phyloP scores from a whole-genome alignment of 2,797 vertebrate genomes.

The Gymnoscopelus braueri region DNA sequence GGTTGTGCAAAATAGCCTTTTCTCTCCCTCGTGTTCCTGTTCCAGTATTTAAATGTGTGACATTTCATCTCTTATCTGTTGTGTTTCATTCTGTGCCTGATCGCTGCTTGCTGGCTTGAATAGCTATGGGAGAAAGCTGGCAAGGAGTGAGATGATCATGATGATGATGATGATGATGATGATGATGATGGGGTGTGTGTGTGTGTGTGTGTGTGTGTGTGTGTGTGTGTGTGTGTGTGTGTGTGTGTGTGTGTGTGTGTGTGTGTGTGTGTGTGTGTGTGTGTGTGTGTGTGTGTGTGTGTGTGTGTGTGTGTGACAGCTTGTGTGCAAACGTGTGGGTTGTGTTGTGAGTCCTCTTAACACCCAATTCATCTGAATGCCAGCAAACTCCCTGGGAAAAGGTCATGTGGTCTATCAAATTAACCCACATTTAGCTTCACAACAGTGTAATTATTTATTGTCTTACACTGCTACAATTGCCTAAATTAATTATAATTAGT shows the following conservation, averaged over 20 bases:
- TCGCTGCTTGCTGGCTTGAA: background rate
- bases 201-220: background rate
- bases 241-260: too few relatives aligned
- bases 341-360: too few relatives aligned
- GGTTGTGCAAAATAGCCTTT: background rate
- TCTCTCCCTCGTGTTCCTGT: background rate
- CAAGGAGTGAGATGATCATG: too few relatives aligned
- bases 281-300: too few relatives aligned
- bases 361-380: background rate
- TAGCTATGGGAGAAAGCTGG: background rate
- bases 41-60: constrained; percentile 13
- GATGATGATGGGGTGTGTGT: background rate
- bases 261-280: too few relatives aligned
- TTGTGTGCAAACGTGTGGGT: too few relatives aligned
- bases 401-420: constrained; percentile 17
- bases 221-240: background rate
- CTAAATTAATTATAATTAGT: too few relatives aligned
- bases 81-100: constrained; percentile 2
- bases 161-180: background rate
- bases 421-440: too few relatives aligned
- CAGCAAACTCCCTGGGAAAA: constrained; percentile 16
- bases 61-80: constrained; percentile 1
- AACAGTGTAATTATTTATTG: too few relatives aligned
- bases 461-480: too few relatives aligned
- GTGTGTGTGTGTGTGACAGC: too few relatives aligned